Conservation (phyloP, 2,888 invertebrate species). For the Calameuta filiformis region DNA sequence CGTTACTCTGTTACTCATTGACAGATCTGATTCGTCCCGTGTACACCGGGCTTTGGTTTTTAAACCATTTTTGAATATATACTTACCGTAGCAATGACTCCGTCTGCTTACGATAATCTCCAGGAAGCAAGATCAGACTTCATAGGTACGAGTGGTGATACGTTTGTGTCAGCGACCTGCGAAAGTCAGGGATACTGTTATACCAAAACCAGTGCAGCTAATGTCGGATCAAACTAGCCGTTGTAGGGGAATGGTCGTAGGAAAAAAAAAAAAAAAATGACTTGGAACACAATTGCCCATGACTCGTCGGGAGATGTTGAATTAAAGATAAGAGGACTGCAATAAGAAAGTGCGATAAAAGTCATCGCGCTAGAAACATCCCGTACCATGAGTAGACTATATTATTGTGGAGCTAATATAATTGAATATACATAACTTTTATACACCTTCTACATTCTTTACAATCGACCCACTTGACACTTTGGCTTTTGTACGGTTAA, state of each 20-base stretch:
- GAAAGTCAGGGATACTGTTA: background rate
- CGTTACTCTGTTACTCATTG: background rate
- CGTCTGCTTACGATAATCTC: background rate
- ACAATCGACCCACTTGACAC: conserved; percentile 34
- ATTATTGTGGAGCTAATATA: background rate
- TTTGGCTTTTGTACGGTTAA: conserved; percentile 29
- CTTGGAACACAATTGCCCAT: background rate
- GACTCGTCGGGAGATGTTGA: conserved; percentile 3
- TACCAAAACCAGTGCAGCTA: background rate
- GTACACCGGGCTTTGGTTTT: background rate
- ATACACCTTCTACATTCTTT: conserved; percentile 26
- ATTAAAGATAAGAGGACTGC: conserved; percentile 2
- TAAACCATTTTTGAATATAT: background rate
- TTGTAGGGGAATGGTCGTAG: background rate
- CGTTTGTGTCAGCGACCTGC: background rate
- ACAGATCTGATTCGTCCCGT: background rate
- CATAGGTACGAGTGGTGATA: background rate
- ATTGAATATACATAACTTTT: background rate
- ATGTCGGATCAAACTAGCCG: background rate
- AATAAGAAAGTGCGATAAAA: background rate
- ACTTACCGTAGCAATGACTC: background rate
- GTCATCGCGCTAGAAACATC: background rate
- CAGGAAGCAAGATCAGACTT: background rate
- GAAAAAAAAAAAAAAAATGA: background rate
- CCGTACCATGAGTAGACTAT: background rate